Evolutionary conservation across 2,888 invertebrate species (phyloP), one percentile per base, ranked within the genome.

Genomic region (Caenorhabditis sp.): DNA sequence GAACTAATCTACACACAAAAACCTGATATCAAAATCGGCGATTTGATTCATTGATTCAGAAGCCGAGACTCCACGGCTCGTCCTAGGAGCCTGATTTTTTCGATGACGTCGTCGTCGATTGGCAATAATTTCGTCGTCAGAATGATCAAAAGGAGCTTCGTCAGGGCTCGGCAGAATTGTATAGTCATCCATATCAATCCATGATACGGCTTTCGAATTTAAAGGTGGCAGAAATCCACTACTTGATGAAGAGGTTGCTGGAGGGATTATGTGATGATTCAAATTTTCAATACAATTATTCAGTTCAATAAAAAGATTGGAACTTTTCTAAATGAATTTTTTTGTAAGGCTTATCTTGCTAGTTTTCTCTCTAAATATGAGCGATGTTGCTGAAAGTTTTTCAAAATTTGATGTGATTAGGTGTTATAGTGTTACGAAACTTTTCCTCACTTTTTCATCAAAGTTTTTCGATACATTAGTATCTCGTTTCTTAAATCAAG

Each of bases 161-260:
- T 77, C 74, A 23, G 80, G 76, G 49, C 69, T 67, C 21, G 80
- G 80, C 12, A 80, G 61, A 38, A 80, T 76, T 25, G 77, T 67
- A 62, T 70, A 76, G 59, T 76, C 77, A 31, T 80, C 77, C 75
- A 76, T 74, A 64, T 80, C 77, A 70, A 77, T 79, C 79, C 79
- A 79, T 67, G 77, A 69, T 36, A 77, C 73, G 21, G 77, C 71
- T 63, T 68, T 73, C 20, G 69, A 69, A 52, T 70, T 75, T 26
- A 75, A 63, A 12, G 70, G 75, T 43, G 75, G 75, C 52, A 75
- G 26, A 31, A 75, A 70, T 26, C 70, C 70, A 64, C 75, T 75
- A 62, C 66, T 70, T 20, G 75, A 70, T 26, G 75, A 70, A 1
- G 74, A 74, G 23, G 69, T 64, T 36, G 68, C 73, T 69, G 66